These are phyloP conservation scores for Naja naja DNA, from an alignment of 2,113 vertebrate species.

Conservation along the genomic window DNA sequence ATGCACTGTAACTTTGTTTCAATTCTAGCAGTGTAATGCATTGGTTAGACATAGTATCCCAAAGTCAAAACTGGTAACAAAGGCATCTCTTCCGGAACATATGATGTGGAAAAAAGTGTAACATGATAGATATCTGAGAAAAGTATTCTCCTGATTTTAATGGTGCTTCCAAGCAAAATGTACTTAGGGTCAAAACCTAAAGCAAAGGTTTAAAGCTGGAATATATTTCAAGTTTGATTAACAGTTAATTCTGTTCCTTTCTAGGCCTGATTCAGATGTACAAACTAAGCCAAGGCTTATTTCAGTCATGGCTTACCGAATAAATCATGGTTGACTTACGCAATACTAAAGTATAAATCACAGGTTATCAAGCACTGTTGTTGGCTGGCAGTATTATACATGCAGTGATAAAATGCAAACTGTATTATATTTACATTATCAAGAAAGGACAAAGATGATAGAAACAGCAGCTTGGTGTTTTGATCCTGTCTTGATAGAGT, in stretches of 20 bases:
- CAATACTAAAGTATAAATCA: background rate
- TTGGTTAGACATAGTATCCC: background rate
- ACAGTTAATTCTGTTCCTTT: background rate
- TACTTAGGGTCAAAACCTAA: background rate
- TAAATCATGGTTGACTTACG: background rate
- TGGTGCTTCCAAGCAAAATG: background rate
- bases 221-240: background rate
- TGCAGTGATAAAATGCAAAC: background rate
- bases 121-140: background rate
- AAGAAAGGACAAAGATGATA: background rate
- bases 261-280: background rate
- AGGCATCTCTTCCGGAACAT: background rate
- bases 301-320: background rate
- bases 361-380: background rate
- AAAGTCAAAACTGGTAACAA: background rate
- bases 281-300: background rate
- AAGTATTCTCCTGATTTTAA: background rate
- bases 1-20: background rate
- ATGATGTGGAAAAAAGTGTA: background rate
- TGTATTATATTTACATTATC: background rate
- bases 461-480: background rate
- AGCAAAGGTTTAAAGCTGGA: background rate
- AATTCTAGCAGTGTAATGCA: background rate
- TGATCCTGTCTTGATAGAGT: background rate
- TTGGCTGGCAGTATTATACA: background rate